Percentiles rank a stretch among this genome's conserved stretches.
phyloP scores from a whole-genome alignment of 2,797 vertebrate species.

The Moxostoma hubbsi region DNA sequence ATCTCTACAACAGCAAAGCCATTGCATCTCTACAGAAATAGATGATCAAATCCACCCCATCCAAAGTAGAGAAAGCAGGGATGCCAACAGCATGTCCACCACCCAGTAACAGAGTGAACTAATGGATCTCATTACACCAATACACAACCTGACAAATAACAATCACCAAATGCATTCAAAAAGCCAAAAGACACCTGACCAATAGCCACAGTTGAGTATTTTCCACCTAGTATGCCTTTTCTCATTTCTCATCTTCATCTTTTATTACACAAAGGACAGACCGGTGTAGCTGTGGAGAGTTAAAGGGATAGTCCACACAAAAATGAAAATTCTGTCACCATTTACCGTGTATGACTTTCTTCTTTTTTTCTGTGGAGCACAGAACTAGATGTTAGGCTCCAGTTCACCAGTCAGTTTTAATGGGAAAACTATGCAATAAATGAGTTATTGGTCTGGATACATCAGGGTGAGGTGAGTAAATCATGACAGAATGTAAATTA shows the following conservation, averaged over 20 bases:
- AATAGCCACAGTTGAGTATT: background rate
- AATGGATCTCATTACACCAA: slow-evolving; percentile 11
- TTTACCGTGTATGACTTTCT: too few species aligned
- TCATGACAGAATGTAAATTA: too few species aligned
- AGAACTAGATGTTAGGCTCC: too few species aligned
- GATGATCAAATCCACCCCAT: background rate
- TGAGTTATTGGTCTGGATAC: too few species aligned
- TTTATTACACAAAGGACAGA: slow-evolving; percentile 67
- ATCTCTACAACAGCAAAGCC: background rate
- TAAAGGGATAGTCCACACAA: too few species aligned
- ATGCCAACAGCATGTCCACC: slow-evolving; percentile 24
- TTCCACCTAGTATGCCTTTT: slow-evolving; percentile 31
- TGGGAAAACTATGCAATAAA: too few species aligned
- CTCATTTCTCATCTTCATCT: too few species aligned
- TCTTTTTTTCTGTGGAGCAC: too few species aligned
- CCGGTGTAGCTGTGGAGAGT: background rate
- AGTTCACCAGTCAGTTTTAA: too few species aligned
- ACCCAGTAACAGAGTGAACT: slow-evolving; percentile 42
- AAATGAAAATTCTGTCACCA: too few species aligned
- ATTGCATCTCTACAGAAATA: slow-evolving; percentile 8
- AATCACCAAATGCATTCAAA: background rate
- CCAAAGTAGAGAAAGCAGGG: background rate
- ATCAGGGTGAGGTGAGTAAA: too few species aligned
- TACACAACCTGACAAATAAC: slow-evolving; percentile 6
- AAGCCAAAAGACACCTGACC: slow-evolving; percentile 1